These are phyloP conservation scores for Eupithecia pulchellata DNA, from an alignment of 2,888 invertebrate genomes.

Conservation along the genomic window DNA sequence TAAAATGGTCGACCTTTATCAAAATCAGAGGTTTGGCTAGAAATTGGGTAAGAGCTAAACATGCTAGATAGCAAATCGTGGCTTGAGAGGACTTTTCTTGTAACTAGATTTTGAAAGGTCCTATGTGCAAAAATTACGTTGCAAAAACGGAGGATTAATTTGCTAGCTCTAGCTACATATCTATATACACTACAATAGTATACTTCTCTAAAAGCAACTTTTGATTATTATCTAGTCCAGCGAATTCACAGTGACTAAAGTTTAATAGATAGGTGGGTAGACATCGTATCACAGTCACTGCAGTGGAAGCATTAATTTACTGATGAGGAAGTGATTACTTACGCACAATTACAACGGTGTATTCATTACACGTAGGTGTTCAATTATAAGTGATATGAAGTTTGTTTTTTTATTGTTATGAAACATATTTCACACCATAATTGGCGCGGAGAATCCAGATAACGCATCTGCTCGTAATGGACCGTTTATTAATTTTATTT, in stretches of 20 bases:
- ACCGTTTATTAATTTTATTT: background rate
- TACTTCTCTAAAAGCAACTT: too few relatives aligned
- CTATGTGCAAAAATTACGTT: too few relatives aligned
- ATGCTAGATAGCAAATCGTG: too few relatives aligned
- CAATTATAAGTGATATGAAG: background rate
- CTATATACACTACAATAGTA: too few relatives aligned
- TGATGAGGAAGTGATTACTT: constrained; percentile 33
- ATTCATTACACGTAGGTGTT: constrained; percentile 19
- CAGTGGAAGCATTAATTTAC: constrained; percentile 29
- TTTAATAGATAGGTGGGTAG: constrained; percentile 5
- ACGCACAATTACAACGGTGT: constrained; percentile 30
- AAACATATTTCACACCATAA: background rate
- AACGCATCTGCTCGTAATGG: background rate
- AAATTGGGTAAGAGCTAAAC: too few relatives aligned
- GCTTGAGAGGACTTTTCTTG: too few relatives aligned
- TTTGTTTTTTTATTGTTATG: background rate
- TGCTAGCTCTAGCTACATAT: too few relatives aligned
- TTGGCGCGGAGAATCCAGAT: background rate
- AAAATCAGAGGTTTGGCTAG: too few relatives aligned
- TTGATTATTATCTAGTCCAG: background rate
- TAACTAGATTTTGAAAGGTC: background rate
- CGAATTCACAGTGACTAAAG: background rate
- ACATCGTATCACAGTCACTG: background rate
- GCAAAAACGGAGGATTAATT: too few relatives aligned
- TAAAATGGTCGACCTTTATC: too few relatives aligned